Conservation (phyloP, 1,140 invertebrate species). For the Sarcophaga peregrina region DNA sequence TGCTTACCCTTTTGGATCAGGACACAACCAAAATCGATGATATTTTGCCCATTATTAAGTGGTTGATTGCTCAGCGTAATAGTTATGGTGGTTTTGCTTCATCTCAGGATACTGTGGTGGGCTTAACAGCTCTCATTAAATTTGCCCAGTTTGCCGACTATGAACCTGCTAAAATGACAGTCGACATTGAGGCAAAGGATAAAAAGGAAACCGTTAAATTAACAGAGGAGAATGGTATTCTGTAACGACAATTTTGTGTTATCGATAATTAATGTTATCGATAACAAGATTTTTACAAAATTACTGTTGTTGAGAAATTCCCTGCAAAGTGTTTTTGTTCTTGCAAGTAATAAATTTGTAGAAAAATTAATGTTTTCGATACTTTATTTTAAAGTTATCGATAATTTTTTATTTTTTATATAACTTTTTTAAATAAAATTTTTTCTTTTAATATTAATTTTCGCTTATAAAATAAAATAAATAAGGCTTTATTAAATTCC, state of each 20-base stretch:
- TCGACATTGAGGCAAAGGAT: constrained; percentile 51
- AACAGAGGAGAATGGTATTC: constrained; percentile 55
- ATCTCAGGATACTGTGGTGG: constrained; percentile 77
- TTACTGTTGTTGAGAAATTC: neutral
- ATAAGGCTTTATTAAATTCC: no score
- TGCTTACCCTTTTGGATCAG: constrained; percentile 73
- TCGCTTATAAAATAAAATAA: no score
- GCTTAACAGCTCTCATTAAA: constrained; percentile 73
- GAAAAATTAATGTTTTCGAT: neutral
- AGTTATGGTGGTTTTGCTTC: constrained; percentile 81
- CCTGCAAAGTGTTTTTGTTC: no score
- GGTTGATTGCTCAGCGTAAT: constrained; percentile 82
- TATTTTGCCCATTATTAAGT: constrained; percentile 73
- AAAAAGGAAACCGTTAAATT: constrained; percentile 54
- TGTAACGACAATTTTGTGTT: constrained; percentile 55
- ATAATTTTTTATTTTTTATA: neutral
- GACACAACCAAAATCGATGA: constrained; percentile 65
- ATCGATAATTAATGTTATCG: neutral
- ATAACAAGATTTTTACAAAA: neutral
- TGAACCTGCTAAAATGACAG: constrained; percentile 54
- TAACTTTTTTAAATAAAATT: neutral
- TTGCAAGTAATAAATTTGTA: neutral
- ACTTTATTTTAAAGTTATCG: neutral
- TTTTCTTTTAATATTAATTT: no score
- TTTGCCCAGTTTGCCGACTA: constrained; percentile 68